Percentiles rank a stretch among this genome's conserved stretches.
These are phyloP conservation scores for Trilocha varians DNA, from an alignment of 2,888 invertebrate genomes.

Conservation along the genomic window DNA sequence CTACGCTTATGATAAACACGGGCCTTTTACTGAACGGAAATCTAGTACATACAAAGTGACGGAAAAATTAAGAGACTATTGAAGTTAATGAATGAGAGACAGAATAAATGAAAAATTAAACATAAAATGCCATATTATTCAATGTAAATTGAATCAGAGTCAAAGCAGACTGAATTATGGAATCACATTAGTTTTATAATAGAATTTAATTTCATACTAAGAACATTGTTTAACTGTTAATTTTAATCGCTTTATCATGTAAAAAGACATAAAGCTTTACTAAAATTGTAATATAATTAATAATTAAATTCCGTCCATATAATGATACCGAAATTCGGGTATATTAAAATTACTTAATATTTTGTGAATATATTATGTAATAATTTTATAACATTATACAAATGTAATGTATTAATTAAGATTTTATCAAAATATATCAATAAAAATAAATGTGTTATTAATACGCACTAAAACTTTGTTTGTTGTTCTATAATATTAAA, in stretches of 20 bases:
- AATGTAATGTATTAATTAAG: conserved; percentile 33
- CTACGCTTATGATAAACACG: conserved; percentile 52
- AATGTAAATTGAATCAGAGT: conserved; percentile 42
- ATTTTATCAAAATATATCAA: conserved; percentile 50
- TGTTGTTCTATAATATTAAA: conserved; percentile 22
- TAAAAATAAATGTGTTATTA: conserved; percentile 60
- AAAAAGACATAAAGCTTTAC: conserved; percentile 70
- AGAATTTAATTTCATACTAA: conserved; percentile 38
- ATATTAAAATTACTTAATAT: conserved; percentile 23
- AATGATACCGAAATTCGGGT: conserved; percentile 29
- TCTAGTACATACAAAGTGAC: conserved; percentile 62
- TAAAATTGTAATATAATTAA: conserved; percentile 45
- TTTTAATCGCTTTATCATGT: conserved; percentile 50
- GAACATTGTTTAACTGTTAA: conserved; percentile 38
- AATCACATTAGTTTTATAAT: conserved; percentile 40
- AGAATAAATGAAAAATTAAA: conserved; percentile 20
- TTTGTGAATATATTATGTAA: conserved; percentile 41
- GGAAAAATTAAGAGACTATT: conserved; percentile 67
- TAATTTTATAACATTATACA: conserved; percentile 34
- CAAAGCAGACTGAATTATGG: conserved; percentile 58
- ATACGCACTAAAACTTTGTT: conserved; percentile 46
- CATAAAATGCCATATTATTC: conserved; percentile 51
- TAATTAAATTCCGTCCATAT: conserved; percentile 41
- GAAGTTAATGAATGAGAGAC: conserved; percentile 18
- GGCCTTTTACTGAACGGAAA: conserved; percentile 51